These are phyloP conservation scores for pig (Sus scrofa) DNA, from an alignment of 2,113 vertebrate species.

Conservation along the genomic window DNA sequence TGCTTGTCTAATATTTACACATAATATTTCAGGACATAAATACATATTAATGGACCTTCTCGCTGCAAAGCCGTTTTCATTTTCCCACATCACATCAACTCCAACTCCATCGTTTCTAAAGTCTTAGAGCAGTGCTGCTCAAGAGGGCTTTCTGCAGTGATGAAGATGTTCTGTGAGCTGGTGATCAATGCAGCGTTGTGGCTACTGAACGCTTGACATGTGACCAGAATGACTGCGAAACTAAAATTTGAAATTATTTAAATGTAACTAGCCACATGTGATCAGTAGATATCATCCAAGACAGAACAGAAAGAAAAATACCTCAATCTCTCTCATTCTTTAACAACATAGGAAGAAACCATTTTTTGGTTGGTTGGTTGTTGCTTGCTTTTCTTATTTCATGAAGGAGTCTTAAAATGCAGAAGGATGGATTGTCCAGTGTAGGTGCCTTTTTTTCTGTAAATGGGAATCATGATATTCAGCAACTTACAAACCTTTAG, in stretches of 20 bases:
- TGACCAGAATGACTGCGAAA: accelerated
- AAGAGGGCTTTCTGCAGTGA: neutral
- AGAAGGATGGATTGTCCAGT: neutral
- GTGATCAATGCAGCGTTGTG: accelerated
- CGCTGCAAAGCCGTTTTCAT: constrained; percentile 53
- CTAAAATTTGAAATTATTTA: neutral
- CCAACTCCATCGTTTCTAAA: neutral
- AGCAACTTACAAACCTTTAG: neutral
- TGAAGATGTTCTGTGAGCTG: accelerated
- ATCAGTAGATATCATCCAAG: neutral
- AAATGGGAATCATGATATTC: neutral
- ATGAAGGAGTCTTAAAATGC: neutral
- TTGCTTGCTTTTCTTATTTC: neutral
- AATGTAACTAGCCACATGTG: too few species aligned
- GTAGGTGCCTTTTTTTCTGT: neutral
- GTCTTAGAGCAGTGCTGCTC: neutral
- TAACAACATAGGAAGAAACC: neutral
- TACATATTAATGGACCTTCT: constrained; percentile 72
- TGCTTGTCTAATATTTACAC: constrained; percentile 53
- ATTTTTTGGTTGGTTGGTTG: neutral
- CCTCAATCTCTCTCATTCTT: neutral
- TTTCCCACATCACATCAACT: neutral
- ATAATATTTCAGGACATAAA: constrained; percentile 55
- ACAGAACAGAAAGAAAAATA: accelerated
- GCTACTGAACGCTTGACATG: accelerated